These are phyloP conservation scores for Drosophila melanosoma DNA, from an alignment of 2,888 invertebrate species.

Conservation along the genomic window DNA sequence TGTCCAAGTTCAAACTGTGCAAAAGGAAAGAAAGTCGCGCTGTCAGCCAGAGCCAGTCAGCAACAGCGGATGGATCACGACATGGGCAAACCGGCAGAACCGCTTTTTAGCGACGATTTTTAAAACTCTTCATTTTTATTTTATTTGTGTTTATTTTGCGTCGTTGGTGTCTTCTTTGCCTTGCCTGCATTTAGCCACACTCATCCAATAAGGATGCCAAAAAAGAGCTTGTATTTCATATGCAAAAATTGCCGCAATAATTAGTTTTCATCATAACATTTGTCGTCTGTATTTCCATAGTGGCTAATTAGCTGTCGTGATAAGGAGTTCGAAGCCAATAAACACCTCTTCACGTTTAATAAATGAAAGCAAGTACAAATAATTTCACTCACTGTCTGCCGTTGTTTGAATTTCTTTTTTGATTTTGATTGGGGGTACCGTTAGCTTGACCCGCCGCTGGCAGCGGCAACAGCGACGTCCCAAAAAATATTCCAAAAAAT, in stretches of 20 bases:
- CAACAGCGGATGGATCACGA: slow-evolving; percentile 61
- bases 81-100: slow-evolving; percentile 77
- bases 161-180: slow-evolving; percentile 47
- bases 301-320: slow-evolving; percentile 33
- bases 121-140: slow-evolving; percentile 27
- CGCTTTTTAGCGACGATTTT: slow-evolving; percentile 60
- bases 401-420: slow-evolving; percentile 72
- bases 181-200: slow-evolving; percentile 43
- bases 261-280: slow-evolving; percentile 6
- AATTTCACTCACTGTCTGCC: slow-evolving; percentile 66
- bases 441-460: slow-evolving; percentile 71
- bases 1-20: slow-evolving; percentile 78
- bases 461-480: slow-evolving; percentile 28
- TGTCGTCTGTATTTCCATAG: slow-evolving; percentile 22
- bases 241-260: slow-evolving; percentile 30
- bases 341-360: slow-evolving; percentile 43
- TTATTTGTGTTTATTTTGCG: slow-evolving; percentile 29
- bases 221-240: slow-evolving; percentile 15
- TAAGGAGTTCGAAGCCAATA: slow-evolving; percentile 35
- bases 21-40: slow-evolving; percentile 70
- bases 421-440: slow-evolving; percentile 57
- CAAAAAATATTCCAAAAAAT: slow-evolving; percentile 39
- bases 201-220: slow-evolving; percentile 32
- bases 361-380: slow-evolving; percentile 61
- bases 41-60: slow-evolving; percentile 19